A percentile compares a stretch with the other conserved stretches of the same genome.
Conservation (phyloP, 2,888 invertebrate species). For the Idaea aversata region DNA sequence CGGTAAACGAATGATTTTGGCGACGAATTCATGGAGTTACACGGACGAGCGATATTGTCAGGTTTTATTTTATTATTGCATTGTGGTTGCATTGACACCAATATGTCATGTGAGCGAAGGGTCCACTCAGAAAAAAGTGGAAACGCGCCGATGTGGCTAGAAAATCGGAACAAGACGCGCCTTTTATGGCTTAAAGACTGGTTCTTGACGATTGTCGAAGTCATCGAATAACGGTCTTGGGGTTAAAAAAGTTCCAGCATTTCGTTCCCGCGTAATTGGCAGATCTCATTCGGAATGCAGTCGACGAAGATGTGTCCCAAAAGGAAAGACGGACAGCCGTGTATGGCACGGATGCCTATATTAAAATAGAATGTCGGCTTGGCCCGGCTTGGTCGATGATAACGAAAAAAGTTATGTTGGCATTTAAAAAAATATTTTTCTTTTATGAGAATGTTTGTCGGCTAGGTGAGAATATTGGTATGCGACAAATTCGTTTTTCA, state of each 20-base stretch:
- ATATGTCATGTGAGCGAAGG: constrained; percentile 57
- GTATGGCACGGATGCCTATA: constrained; percentile 57
- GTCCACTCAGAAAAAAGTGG: constrained; percentile 58
- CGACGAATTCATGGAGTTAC: constrained; percentile 39
- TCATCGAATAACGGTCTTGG: constrained; percentile 67
- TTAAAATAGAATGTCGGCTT: constrained; percentile 59
- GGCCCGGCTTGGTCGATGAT: constrained; percentile 20
- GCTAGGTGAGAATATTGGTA: constrained; percentile 20
- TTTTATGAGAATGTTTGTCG: constrained; percentile 18
- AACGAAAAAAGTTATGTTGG: constrained; percentile 31
- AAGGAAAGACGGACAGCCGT: constrained; percentile 59
- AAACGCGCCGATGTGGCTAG: constrained; percentile 60
- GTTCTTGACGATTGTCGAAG: constrained; percentile 69
- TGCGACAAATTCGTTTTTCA: constrained; percentile 27
- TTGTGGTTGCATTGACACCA: constrained; percentile 76
- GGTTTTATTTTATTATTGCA: constrained; percentile 59
- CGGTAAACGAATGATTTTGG: constrained; percentile 49
- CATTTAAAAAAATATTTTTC: constrained; percentile 14
- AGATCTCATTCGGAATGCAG: constrained; percentile 66
- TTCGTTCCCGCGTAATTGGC: constrained; percentile 65
- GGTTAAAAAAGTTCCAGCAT: constrained; percentile 60
- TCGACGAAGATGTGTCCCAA: constrained; percentile 64
- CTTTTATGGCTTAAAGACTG: constrained; percentile 56
- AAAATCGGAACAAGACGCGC: constrained; percentile 68
- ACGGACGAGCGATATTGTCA: constrained; percentile 35